A percentile compares a stretch with the other conserved stretches of the same genome.
These are phyloP conservation scores for Dinocampus coccinellae DNA, from an alignment of 2,888 invertebrate species.

Conservation along the genomic window DNA sequence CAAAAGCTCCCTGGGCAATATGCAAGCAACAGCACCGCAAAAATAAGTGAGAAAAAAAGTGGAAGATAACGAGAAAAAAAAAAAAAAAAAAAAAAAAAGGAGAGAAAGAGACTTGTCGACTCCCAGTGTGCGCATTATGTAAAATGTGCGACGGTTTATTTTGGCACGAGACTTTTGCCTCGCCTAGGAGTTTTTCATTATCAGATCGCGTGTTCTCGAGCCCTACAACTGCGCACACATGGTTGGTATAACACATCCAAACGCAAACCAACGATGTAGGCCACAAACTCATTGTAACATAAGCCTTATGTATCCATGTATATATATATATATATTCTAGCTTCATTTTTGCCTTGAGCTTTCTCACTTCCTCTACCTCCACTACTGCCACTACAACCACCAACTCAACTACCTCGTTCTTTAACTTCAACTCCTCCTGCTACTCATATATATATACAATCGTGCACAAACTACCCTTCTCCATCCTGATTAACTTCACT, in stretches of 20 bases:
- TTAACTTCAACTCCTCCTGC: not conserved
- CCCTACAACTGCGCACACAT: constrained; percentile 26
- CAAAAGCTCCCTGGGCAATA: constrained; percentile 25
- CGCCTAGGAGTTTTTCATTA: constrained; percentile 50
- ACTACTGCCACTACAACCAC: not conserved
- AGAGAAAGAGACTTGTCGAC: constrained; percentile 37
- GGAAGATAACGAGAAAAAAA: not conserved
- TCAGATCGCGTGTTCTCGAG: constrained; percentile 66
- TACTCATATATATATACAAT: not conserved
- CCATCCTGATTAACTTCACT: constrained; percentile 7
- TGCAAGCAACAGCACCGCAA: constrained; percentile 26
- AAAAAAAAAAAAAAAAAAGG: not conserved
- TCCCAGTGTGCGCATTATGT: constrained; percentile 61
- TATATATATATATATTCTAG: not conserved
- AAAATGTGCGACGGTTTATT: constrained; percentile 66
- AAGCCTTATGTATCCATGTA: not conserved
- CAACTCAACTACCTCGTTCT: not conserved
- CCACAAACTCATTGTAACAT: constrained; percentile 43
- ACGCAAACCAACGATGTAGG: constrained; percentile 55
- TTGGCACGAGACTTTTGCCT: constrained; percentile 55
- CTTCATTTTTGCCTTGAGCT: not conserved
- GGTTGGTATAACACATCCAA: constrained; percentile 31
- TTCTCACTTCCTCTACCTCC: not conserved
- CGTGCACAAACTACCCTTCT: constrained; percentile 5
- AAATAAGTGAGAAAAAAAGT: not conserved